Conservation (phyloP, 2,797 vertebrate species). For the Eurystomus glaucurus region DNA sequence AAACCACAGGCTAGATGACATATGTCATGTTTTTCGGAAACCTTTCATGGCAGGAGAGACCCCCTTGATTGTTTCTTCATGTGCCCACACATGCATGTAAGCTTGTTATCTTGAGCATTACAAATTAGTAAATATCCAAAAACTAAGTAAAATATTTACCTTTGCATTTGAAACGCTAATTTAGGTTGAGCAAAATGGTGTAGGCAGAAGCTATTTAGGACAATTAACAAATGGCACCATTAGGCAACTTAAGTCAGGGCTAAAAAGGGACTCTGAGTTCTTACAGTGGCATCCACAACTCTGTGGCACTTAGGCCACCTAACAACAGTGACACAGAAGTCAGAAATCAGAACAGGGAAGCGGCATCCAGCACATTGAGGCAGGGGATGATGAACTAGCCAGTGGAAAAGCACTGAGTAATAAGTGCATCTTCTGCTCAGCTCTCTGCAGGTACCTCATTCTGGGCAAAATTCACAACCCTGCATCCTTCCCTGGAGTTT, state of each 20-base stretch:
- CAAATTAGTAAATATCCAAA: conserved; percentile 17
- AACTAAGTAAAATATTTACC: neutral
- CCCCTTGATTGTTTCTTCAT: conserved; percentile 11
- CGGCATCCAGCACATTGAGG: neutral
- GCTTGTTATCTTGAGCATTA: neutral
- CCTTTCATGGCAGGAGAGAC: conserved; percentile 44
- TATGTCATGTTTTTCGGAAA: conserved; percentile 11
- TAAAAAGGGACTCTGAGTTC: neutral
- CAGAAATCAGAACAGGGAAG: neutral
- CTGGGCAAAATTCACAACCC: neutral
- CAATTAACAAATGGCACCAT: neutral
- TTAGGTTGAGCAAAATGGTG: conserved; percentile 25
- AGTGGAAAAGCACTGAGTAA: neutral
- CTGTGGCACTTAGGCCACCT: neutral
- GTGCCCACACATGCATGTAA: neutral
- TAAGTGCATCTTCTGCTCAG: neutral
- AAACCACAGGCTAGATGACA: neutral
- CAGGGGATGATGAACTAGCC: neutral
- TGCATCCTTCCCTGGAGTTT: neutral
- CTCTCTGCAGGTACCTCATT: neutral
- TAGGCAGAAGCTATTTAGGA: conserved; percentile 1
- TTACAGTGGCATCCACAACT: neutral
- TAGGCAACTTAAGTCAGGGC: neutral
- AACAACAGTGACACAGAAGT: neutral
- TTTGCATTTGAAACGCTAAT: conserved; percentile 60